Evolutionary conservation across 2,113 vertebrate species (phyloP).

Genomic region (Leptobrachium leishanense): DNA sequence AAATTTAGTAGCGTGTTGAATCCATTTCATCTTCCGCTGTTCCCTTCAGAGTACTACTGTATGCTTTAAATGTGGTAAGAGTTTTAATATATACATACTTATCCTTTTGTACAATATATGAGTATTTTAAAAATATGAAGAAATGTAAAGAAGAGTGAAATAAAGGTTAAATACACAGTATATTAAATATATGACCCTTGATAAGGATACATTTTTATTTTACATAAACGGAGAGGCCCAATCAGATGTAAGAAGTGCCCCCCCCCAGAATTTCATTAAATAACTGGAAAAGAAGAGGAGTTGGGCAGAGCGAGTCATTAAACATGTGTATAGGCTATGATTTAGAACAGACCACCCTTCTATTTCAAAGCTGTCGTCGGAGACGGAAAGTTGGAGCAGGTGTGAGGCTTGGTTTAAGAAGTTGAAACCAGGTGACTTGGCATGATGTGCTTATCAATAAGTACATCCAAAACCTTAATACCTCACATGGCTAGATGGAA

Average conservation of each 20-base stretch:
- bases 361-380: background rate
- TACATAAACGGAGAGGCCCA: too few relatives aligned
- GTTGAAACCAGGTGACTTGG: constrained; percentile 20
- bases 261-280: too few relatives aligned
- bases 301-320: too few relatives aligned
- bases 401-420: background rate
- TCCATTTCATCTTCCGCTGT: constrained; percentile 6
- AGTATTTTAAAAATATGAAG: too few relatives aligned
- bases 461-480: constrained; percentile 5
- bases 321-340: background rate
- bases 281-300: too few relatives aligned
- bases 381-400: background rate
- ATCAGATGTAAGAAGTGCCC: too few relatives aligned
- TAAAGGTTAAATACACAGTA: too few relatives aligned
- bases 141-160: too few relatives aligned
- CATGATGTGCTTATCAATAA: constrained; percentile 13
- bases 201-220: too few relatives aligned
- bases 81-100: too few relatives aligned
- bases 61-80: background rate
- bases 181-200: too few relatives aligned
- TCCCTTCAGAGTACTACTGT: constrained; percentile 2
- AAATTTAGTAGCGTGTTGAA: constrained; percentile 8
- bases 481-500: constrained; percentile 8
- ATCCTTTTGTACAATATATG: too few relatives aligned
- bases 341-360: constrained; percentile 3